A percentile compares a stretch with the other conserved stretches of the same genome.
Evolutionary conservation across 2,113 vertebrate genomes (phyloP).

Genomic region (Nerophis lumbriciformis): DNA sequence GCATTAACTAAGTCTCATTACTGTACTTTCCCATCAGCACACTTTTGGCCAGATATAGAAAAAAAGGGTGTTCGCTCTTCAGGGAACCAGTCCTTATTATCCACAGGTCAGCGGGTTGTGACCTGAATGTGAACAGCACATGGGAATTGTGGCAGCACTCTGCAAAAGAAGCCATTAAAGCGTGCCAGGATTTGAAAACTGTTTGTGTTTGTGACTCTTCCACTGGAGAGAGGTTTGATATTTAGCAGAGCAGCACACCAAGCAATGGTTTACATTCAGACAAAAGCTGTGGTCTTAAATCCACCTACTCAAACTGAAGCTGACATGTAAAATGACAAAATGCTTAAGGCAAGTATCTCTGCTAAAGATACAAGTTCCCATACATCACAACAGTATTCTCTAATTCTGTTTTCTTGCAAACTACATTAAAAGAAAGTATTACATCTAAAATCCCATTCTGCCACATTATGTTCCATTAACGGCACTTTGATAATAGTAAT

Average conservation of each 20-base stretch:
- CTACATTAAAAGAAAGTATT: no score
- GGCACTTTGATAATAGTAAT: no score
- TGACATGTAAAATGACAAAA: not conserved
- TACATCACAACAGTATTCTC: not conserved
- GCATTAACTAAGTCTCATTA: conserved; percentile 39
- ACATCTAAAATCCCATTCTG: no score
- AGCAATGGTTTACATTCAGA: conserved; percentile 1
- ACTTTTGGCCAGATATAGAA: conserved; percentile 31
- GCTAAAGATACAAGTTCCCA: not conserved
- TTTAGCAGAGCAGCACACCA: not conserved
- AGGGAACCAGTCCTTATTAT: conserved; percentile 20
- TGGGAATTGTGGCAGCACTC: conserved; percentile 9
- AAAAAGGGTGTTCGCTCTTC: conserved; percentile 1
- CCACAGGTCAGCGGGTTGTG: conserved; percentile 29
- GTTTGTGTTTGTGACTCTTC: not conserved
- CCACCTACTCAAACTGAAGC: not conserved
- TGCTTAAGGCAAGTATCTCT: not conserved
- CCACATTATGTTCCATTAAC: no score
- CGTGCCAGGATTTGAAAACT: not conserved
- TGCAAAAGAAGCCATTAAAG: not conserved
- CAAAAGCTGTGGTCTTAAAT: not conserved
- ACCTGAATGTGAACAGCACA: conserved; percentile 2
- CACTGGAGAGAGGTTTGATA: not conserved
- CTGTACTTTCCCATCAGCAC: conserved; percentile 36
- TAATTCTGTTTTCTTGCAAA: not conserved